These are phyloP conservation scores for Nomada flava DNA, from an alignment of 2,888 invertebrate species.

Conservation along the genomic window DNA sequence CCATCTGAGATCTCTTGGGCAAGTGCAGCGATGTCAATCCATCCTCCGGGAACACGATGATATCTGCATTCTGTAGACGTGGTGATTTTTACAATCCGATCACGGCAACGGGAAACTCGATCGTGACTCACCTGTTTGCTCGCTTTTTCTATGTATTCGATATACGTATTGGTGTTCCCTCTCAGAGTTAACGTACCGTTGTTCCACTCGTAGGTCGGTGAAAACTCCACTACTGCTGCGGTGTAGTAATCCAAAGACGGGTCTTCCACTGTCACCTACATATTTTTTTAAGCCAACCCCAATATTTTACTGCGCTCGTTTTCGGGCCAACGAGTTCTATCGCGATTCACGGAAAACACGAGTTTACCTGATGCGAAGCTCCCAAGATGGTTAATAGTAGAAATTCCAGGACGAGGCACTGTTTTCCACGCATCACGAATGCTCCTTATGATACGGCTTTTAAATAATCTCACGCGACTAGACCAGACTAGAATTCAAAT, in stretches of 20 bases:
- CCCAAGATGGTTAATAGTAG: background rate
- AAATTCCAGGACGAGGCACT: background rate
- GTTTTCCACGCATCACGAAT: background rate
- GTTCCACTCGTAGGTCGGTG: conserved; percentile 39
- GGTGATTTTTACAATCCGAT: too few relatives aligned
- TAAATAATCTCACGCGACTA: too few relatives aligned
- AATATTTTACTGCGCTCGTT: background rate
- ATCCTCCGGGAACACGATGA: conserved; percentile 87
- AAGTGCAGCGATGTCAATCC: conserved; percentile 78
- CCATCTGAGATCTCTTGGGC: conserved; percentile 73
- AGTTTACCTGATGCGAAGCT: conserved; percentile 25
- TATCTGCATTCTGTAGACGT: conserved; percentile 85
- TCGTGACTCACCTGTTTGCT: conserved; percentile 60
- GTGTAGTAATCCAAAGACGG: conserved; percentile 52
- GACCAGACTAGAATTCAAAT: too few relatives aligned
- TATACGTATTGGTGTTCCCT: conserved; percentile 62
- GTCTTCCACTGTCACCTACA: background rate
- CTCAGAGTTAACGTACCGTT: conserved; percentile 37
- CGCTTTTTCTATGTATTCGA: conserved; percentile 66
- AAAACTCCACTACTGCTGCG: conserved; percentile 77
- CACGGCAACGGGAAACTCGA: background rate
- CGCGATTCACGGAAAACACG: background rate
- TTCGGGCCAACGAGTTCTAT: background rate
- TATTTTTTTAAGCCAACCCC: background rate
- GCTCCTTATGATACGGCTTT: too few relatives aligned